Conservation (phyloP, 2,888 invertebrate genomes). For the Apocheima hispidaria region DNA sequence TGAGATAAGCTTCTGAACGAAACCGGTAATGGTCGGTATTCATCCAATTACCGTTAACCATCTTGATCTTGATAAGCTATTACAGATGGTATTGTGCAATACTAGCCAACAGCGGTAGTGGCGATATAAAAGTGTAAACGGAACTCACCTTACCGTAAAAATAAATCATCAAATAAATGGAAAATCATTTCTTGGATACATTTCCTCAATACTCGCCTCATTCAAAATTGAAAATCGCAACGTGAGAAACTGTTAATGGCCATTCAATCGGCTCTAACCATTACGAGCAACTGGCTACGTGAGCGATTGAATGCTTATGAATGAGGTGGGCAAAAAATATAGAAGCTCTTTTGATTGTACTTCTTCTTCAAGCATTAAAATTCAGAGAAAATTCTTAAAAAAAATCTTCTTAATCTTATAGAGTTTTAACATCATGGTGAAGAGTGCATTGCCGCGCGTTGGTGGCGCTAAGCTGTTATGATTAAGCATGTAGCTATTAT, state of each 20-base stretch:
- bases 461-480: too few relatives aligned
- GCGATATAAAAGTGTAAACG: background rate
- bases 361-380: background rate
- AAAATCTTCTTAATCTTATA: background rate
- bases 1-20: conserved; percentile 8
- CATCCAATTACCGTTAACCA: conserved; percentile 14
- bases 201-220: conserved; percentile 10
- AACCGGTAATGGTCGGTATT: background rate
- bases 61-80: conserved; percentile 12
- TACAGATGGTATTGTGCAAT: conserved; percentile 1
- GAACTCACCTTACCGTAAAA: background rate
- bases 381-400: too few relatives aligned
- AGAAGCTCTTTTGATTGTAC: conserved; percentile 5
- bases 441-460: too few relatives aligned
- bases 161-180: conserved; percentile 3
- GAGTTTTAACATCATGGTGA: too few relatives aligned
- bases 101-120: background rate
- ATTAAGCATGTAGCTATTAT: too few relatives aligned
- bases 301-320: conserved; percentile 44
- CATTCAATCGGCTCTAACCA: conserved; percentile 36
- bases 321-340: conserved; percentile 34
- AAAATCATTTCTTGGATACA: conserved; percentile 6
- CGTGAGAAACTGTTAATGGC: conserved; percentile 39
- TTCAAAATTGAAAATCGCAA: conserved; percentile 18
- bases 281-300: conserved; percentile 37